Base-by-base conservation (phyloP, 2,888 invertebrate species). In the Branchellion lobata region DNA sequence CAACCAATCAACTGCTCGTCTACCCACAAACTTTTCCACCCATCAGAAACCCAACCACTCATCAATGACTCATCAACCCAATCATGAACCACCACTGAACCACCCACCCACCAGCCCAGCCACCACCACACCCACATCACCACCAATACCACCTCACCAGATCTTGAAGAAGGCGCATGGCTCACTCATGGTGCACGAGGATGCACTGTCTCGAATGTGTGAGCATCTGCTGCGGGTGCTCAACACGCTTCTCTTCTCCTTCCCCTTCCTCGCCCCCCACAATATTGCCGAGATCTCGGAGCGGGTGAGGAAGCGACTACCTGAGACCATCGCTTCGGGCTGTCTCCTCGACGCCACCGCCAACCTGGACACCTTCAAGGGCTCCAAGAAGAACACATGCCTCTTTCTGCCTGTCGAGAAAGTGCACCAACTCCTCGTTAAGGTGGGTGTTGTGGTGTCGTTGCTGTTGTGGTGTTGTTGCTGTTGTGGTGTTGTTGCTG, bases 301-400 rank as follows among this genome's bases (percentile, higher is more conserved):
- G 85, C 91, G 95, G 82, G 95, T 97, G 51, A 91, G 92, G 83
- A 92, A 92, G 84, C 93, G 94, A 78, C 96, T 96, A 90, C 96
- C 96, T n/a, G 93, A 93, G 24, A 96, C 96, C 1, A 93, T 97
- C 84, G 95, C 96, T 89, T 92, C 92, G 86, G 96, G 96, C 95
- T 95, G 96, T 75, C 90, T 95, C 81, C 91, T 91, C 82, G 96
- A 96, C 87, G 96, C 96, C 27, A 92, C 92, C 83, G 93, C 93
- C 85, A 93, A 93, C 74, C 90, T 93, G 82, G 92, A 93, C 84
- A 53, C 29, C 1, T 33, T 51, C 21, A 24, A 40, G 21, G 91
- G 92, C 85, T 92, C 92, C 79, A 92, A 92, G 86, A 93, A 93
- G 86, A 36, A 27, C 65, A 1, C 65, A 33, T 89, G 89, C 0